Conservation (phyloP, 2,113 vertebrate species). For the Vidua macroura region DNA sequence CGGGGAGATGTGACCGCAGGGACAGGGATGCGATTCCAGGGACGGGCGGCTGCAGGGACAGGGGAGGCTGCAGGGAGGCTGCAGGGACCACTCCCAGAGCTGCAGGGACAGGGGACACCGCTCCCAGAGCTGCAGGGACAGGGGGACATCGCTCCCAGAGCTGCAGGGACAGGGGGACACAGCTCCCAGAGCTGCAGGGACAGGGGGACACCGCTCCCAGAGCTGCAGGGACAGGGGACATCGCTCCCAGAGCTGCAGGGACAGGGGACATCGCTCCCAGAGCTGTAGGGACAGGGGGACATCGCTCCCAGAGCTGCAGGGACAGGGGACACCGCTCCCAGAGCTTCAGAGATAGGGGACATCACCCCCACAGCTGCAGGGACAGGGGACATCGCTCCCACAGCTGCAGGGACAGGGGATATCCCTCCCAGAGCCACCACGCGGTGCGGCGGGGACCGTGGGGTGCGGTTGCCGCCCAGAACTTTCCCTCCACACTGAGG, state of each 20-base stretch:
- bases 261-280: fast-evolving
- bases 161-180: neutral
- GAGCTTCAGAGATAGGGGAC: neutral
- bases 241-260: fast-evolving
- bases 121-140: neutral
- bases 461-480: neutral
- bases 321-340: neutral
- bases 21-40: neutral
- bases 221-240: neutral
- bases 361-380: fast-evolving
- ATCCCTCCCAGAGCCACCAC: neutral
- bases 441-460: neutral
- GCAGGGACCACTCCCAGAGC: fast-evolving
- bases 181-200: neutral
- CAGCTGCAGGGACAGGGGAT: neutral
- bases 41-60: neutral
- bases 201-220: neutral
- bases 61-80: neutral
- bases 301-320: neutral
- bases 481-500: fast-evolving
- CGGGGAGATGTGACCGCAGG: neutral
- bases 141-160: fast-evolving
- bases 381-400: fast-evolving
- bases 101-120: fast-evolving
- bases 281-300: fast-evolving